Conservation (phyloP, 2,888 invertebrate species). For the Emmelina monodactyla region DNA sequence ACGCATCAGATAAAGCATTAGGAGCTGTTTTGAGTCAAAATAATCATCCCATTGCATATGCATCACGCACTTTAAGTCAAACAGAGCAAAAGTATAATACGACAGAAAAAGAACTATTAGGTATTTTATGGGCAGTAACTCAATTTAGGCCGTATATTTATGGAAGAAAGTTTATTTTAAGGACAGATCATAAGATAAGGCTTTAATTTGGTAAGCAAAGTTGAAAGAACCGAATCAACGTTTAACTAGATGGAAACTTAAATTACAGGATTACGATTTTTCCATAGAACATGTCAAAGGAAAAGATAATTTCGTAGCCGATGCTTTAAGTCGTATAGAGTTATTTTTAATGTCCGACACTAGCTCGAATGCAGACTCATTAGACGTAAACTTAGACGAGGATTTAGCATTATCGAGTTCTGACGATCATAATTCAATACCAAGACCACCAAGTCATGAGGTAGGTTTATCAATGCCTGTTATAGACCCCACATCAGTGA, state of each 20-base stretch:
- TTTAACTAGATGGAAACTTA: constrained; percentile 13
- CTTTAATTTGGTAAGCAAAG: too few relatives aligned
- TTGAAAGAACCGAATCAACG: too few relatives aligned
- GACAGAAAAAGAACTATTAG: constrained; percentile 23
- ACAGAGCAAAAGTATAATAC: constrained; percentile 19
- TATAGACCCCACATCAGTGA: too few relatives aligned
- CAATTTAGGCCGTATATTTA: constrained; percentile 15
- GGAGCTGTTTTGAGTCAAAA: constrained; percentile 8
- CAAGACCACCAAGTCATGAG: too few relatives aligned
- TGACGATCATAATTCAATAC: too few relatives aligned
- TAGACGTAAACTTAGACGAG: background rate
- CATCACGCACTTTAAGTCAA: constrained; percentile 16
- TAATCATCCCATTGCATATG: constrained; percentile 14
- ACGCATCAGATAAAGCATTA: constrained; percentile 10
- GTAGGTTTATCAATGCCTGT: too few relatives aligned
- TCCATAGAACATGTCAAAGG: constrained; percentile 1
- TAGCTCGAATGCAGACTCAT: background rate
- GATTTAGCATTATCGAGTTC: background rate
- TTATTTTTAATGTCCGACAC: too few relatives aligned
- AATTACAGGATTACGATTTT: constrained; percentile 13
- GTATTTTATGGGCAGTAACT: constrained; percentile 18
- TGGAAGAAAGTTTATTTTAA: constrained; percentile 11
- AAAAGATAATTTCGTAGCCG: constrained; percentile 4
- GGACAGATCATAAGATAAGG: too few relatives aligned
- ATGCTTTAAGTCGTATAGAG: constrained; percentile 7